phyloP scores from a whole-genome alignment of 1,140 invertebrate species.

The Caenorhabditis brenneri region DNA sequence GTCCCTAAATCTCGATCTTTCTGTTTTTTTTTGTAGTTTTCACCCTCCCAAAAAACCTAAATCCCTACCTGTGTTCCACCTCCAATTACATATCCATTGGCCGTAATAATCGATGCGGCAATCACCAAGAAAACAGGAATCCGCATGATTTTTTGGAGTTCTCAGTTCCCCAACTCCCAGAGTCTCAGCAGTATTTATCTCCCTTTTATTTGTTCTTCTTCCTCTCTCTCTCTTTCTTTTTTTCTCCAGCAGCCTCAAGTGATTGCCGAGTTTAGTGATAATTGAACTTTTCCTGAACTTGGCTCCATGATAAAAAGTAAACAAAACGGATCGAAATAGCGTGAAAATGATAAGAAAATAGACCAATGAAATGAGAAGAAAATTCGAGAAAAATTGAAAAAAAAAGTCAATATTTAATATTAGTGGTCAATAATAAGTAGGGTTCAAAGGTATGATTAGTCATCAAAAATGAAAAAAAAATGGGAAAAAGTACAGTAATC shows the following conservation, averaged over 20 bases:
- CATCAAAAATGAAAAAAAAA: background rate
- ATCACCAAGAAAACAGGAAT: background rate
- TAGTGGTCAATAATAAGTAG: background rate
- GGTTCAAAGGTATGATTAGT: background rate
- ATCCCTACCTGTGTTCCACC: constrained; percentile 3
- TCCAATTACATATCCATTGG: constrained; percentile 5
- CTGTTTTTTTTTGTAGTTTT: too few relatives aligned
- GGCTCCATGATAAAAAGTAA: background rate
- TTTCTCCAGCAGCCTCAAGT: background rate
- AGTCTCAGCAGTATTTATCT: too few relatives aligned
- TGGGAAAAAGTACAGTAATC: background rate
- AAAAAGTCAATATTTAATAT: background rate
- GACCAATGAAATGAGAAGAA: too few relatives aligned
- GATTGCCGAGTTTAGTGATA: background rate
- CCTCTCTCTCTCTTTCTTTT: background rate
- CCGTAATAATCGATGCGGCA: background rate
- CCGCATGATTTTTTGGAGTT: background rate
- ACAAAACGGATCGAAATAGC: background rate
- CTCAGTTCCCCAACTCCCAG: too few relatives aligned
- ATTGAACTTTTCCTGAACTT: constrained; percentile 5
- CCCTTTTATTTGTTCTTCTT: background rate
- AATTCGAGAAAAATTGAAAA: too few relatives aligned
- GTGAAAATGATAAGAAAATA: too few relatives aligned
- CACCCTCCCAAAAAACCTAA: too few relatives aligned
- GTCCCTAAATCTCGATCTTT: too few relatives aligned